These are phyloP conservation scores for Nesoenas mayeri DNA, from an alignment of 2,113 vertebrate genomes.

Conservation along the genomic window DNA sequence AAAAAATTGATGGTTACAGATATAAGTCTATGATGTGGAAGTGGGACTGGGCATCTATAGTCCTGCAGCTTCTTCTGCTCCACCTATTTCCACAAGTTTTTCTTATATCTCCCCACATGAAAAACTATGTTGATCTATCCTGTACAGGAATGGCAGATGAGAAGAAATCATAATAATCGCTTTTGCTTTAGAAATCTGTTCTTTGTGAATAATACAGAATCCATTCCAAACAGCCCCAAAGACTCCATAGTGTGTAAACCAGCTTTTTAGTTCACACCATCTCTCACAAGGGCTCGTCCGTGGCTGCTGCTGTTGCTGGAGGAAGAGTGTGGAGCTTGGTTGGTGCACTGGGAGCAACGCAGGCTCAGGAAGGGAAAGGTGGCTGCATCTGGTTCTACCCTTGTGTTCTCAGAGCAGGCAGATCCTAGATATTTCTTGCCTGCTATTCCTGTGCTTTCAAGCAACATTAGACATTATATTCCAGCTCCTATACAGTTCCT, in stretches of 20 bases:
- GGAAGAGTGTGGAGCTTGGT: neutral
- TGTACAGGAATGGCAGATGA: neutral
- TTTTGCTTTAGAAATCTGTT: neutral
- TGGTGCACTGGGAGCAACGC: neutral
- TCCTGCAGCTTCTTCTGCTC: neutral
- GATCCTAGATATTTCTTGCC: neutral
- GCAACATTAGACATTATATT: neutral
- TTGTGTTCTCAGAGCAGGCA: neutral
- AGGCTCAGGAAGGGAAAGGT: neutral
- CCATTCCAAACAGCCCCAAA: neutral
- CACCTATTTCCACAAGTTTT: neutral
- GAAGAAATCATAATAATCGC: neutral
- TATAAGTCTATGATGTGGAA: neutral
- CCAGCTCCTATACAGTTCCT: neutral
- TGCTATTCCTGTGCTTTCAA: neutral
- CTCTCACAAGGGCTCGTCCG: neutral
- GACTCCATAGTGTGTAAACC: neutral
- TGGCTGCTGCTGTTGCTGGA: neutral
- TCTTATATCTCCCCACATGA: neutral
- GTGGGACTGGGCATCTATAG: neutral
- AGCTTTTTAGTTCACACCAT: neutral
- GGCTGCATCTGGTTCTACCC: neutral
- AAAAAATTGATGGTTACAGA: neutral
- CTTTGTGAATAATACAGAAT: neutral
- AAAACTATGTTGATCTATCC: neutral